A percentile compares a stretch with the other conserved stretches of the same genome.
These are phyloP conservation scores for Oreochromis spilurus DNA, from an alignment of 2,113 vertebrate genomes.

Conservation along the genomic window DNA sequence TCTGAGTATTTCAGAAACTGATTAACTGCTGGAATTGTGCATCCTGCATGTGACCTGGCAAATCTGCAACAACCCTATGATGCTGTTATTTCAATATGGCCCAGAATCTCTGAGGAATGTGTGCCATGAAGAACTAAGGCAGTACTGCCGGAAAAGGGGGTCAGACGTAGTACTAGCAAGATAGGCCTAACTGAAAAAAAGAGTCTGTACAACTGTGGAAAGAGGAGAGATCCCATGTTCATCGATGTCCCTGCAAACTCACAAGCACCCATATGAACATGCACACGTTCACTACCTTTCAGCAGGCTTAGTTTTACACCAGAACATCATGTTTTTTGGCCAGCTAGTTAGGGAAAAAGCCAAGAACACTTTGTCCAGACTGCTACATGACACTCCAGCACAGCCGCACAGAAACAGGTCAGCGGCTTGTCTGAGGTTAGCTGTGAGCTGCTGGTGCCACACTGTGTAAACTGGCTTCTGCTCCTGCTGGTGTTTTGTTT, in stretches of 20 bases:
- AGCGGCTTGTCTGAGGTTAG: neutral
- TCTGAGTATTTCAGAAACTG: neutral
- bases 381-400: neutral
- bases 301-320: conserved; percentile 3
- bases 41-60: neutral
- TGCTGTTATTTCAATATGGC: neutral
- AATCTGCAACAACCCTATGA: neutral
- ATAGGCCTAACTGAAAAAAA: neutral
- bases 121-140: neutral
- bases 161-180: neutral
- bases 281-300: neutral
- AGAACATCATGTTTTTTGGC: conserved; percentile 10
- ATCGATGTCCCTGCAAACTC: neutral
- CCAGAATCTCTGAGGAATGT: neutral
- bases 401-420: neutral
- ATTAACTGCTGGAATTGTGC: neutral
- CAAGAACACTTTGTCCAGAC: conserved; percentile 23
- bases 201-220: neutral
- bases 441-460: neutral
- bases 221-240: neutral
- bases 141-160: neutral
- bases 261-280: neutral
- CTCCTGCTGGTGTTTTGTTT: neutral
- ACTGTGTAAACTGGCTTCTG: neutral
- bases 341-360: neutral